Conservation (phyloP, 2,888 invertebrate species). For the Acholoe squamosa region DNA sequence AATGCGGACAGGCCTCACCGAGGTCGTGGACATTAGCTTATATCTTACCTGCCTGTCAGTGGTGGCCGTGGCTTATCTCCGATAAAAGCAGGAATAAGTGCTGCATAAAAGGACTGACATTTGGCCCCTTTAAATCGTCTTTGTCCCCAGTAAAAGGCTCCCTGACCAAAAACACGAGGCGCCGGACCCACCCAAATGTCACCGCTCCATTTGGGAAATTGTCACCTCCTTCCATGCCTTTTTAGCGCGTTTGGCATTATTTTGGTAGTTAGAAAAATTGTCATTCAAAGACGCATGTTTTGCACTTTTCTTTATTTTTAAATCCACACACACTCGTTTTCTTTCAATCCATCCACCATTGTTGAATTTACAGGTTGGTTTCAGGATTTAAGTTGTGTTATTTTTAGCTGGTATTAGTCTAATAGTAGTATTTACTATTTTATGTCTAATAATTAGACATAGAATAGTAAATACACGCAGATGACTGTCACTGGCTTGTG, state of each 20-base stretch:
- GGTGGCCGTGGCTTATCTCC: background rate
- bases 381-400: background rate
- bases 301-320: background rate
- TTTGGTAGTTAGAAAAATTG: conserved; percentile 27
- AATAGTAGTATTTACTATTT: too few relatives aligned
- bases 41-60: conserved; percentile 5
- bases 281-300: conserved; percentile 22
- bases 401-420: background rate
- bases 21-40: too few relatives aligned
- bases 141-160: conserved; percentile 22
- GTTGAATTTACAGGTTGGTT: background rate
- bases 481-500: too few relatives aligned
- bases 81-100: background rate
- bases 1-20: too few relatives aligned
- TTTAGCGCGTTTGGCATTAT: conserved; percentile 29
- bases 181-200: background rate
- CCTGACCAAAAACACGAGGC: background rate
- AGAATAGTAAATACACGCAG: too few relatives aligned
- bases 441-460: too few relatives aligned
- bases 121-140: conserved; percentile 33
- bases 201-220: background rate
- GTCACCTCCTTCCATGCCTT: conserved; percentile 4
- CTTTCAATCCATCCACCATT: too few relatives aligned
- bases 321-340: too few relatives aligned
- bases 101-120: background rate